Percentiles rank a stretch among this genome's conserved stretches.
Evolutionary conservation across 2,113 vertebrate species (phyloP).

Genomic region (Campylorhamphus procurvoides): DNA sequence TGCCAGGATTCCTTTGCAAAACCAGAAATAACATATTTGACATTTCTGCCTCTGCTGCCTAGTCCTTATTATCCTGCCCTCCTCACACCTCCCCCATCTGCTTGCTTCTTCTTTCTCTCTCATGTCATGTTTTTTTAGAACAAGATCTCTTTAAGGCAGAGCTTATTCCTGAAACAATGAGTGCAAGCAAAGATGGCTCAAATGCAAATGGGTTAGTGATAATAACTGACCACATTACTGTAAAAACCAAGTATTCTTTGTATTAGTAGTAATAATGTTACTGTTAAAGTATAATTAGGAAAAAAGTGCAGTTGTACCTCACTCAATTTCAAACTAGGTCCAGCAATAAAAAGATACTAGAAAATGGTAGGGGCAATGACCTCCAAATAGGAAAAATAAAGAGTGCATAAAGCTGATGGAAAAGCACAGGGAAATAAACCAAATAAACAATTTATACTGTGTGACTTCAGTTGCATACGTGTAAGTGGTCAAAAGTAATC

Average conservation of each 20-base stretch:
- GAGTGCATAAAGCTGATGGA: background rate
- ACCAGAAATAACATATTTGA: background rate
- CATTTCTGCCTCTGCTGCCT: background rate
- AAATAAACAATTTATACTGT: background rate
- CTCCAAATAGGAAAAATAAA: background rate
- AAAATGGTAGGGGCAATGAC: background rate
- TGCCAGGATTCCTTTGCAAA: background rate
- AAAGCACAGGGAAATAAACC: background rate
- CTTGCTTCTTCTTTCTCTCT: background rate
- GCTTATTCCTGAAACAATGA: slow-evolving; percentile 5
- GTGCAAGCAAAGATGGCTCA: background rate
- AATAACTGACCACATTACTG: background rate
- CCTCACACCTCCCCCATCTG: background rate
- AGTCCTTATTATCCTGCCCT: background rate
- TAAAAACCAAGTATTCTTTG: background rate
- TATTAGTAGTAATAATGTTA: background rate
- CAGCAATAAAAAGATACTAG: background rate
- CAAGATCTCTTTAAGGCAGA: background rate
- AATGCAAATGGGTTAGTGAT: background rate
- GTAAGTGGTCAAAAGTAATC: background rate
- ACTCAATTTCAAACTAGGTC: background rate
- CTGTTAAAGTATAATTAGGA: background rate
- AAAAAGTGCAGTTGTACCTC: background rate
- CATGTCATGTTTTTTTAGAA: background rate
- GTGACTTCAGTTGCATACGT: background rate